Evolutionary conservation across 2,113 vertebrate genomes (phyloP), one percentile per base, ranked within the genome.

Genomic region (Poeciliopsis occidentalis): DNA sequence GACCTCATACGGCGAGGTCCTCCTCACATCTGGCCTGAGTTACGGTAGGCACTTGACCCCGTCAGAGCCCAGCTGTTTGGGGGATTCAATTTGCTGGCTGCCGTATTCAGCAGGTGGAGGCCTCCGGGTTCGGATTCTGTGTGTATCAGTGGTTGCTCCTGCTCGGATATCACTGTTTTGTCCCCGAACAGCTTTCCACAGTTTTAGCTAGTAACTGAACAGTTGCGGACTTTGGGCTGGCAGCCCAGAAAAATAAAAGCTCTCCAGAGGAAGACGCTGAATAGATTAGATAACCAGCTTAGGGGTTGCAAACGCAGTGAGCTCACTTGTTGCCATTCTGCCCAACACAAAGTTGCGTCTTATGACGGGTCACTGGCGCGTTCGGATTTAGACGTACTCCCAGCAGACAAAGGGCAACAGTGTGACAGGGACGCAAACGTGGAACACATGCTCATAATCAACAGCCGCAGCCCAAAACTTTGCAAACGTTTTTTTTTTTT

Each of bases 1-100:
- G 87, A 78, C 87, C 86, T 84, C 88, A 76, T 90, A 81, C 74
- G 72, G 72, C 57, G 80, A 39, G 63, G 73, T 68, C 81, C 65
- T 88, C 80, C 81, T 22, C 85, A 89, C 92, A 92, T 93, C 91
- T 95, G 92, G 79, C 74, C 83, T 71, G 78, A 69, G 84, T 94
- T 92, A 94, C 61, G 34, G 83, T 87, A 77, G 62, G 30, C 29
- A 64, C 62, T 64, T 64, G 17, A 12, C 27, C n/a, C 10, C 15
- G 15, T 29, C 60, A 15, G 60, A 62, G 60, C 60, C 85, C 85
- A 91, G 88, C 90, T 85, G 87, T 89, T 92, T 75, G 41, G 79
- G 79, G 75, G 82, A 93, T 92, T 90, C 87, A 65, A 83, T 85
- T 66, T 87, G 86, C 82, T 87, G 61, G 75, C 86, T 15, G 34